A percentile compares a stretch with the other conserved stretches of the same genome.
These are phyloP conservation scores for Chouioia cunea DNA, from an alignment of 2,888 invertebrate genomes.

Conservation along the genomic window DNA sequence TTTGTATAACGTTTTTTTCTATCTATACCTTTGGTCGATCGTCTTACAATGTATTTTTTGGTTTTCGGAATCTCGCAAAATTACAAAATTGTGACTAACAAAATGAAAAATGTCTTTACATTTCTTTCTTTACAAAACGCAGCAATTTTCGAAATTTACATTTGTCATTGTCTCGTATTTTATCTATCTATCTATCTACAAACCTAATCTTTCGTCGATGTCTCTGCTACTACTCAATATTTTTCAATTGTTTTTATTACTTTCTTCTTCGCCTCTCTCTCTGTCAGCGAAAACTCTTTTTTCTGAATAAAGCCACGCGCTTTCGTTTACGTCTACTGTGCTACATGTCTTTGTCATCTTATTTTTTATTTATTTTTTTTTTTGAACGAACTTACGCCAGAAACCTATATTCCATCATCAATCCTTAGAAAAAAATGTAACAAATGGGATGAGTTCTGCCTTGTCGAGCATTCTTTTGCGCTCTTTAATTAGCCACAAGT, in stretches of 20 bases:
- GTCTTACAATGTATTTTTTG: slow-evolving; percentile 21
- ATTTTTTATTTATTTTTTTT: slow-evolving; percentile 1
- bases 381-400: too few relatives aligned
- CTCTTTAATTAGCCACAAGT: background rate
- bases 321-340: slow-evolving; percentile 23
- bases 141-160: slow-evolving; percentile 24
- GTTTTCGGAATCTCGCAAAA: slow-evolving; percentile 22
- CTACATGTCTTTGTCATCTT: slow-evolving; percentile 33
- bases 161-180: slow-evolving; percentile 22
- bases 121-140: slow-evolving; percentile 4
- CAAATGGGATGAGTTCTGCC: slow-evolving; percentile 11
- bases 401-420: too few relatives aligned
- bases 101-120: background rate
- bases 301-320: slow-evolving; percentile 11
- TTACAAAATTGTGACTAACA: slow-evolving; percentile 35
- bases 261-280: slow-evolving; percentile 4
- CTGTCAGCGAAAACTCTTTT: background rate
- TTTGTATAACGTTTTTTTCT: slow-evolving; percentile 32
- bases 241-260: slow-evolving; percentile 6
- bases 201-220: slow-evolving; percentile 17
- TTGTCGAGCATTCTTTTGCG: background rate
- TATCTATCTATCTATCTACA: slow-evolving; percentile 31
- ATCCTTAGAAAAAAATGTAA: too few relatives aligned
- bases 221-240: slow-evolving; percentile 18
- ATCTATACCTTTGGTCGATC: slow-evolving; percentile 19